Evolutionary conservation across 2,888 invertebrate genomes (phyloP), one percentile per base, ranked within the genome.

Genomic region (Acanthopleura granulata): DNA sequence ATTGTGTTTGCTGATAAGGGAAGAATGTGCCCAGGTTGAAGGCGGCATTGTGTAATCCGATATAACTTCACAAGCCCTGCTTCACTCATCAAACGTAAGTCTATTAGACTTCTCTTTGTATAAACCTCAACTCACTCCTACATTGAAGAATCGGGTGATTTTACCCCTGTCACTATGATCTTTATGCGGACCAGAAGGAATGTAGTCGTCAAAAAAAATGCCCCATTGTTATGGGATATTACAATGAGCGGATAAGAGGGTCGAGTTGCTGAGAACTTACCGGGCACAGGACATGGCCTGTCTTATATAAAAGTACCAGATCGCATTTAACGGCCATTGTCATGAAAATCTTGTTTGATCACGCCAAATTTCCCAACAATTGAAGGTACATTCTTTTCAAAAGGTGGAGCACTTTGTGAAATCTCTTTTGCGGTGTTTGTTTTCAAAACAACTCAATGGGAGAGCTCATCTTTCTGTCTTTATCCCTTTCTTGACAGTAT

Each of bases 281-380:
- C 9, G 40, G 40, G 40, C 4, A 40, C 40, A 40, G 40, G 40
- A 40, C 40, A 40, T 40, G 40, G 40, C 40, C 9, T 9, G 40
- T 40, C 40, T 40, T 40, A 40, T 40, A 40, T 40, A 40, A 40
- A 40, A 40, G 9, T 40, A 40, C 40, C 9, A 40, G 40, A 40
- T 40, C 40, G 40, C 40, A 40, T 57, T 57, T n/a, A 22, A 57
- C 57, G 57, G 3, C 57, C 57, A 57, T 57, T 57, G 57, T 57
- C 22, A 22, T 22, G n/a, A 57, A 57, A 57, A 57, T 27, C 66
- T 16, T 66, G 66, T 66, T 66, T 66, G 66, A 66, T 66, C 66
- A 66, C 66, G 66, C 22, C 25, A 66, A 66, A 66, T 66, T 27
- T 66, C 29, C 25, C 66, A 22, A 66, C 66, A 66, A 66, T 66